A percentile compares a stretch with the other conserved stretches of the same genome.
These are phyloP conservation scores for Ctenosaura bakeri DNA, from an alignment of 2,797 vertebrate genomes.

Conservation along the genomic window DNA sequence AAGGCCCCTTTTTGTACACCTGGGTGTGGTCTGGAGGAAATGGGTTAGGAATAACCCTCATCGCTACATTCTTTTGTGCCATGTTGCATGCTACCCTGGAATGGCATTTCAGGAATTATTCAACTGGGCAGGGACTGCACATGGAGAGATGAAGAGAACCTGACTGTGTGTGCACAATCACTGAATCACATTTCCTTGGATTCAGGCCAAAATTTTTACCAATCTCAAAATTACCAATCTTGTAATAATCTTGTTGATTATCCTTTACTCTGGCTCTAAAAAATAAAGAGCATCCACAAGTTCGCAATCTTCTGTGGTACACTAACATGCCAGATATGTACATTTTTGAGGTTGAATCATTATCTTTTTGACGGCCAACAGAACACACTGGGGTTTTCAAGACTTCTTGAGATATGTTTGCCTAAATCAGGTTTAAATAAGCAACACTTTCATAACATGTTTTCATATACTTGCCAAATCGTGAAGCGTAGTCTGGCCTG, in stretches of 20 bases:
- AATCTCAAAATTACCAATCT: neutral
- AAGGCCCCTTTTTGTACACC: neutral
- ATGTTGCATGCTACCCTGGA: neutral
- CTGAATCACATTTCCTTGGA: too few relatives aligned
- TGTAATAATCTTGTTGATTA: neutral
- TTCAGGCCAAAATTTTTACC: neutral
- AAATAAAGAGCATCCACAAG: neutral
- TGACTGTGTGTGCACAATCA: neutral
- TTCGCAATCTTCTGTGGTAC: neutral
- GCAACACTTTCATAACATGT: accelerated
- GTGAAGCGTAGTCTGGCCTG: slow-evolving; percentile 86
- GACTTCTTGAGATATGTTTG: neutral
- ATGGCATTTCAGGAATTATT: neutral
- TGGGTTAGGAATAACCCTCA: neutral
- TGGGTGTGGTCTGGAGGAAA: neutral
- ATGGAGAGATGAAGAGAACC: neutral
- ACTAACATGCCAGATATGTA: neutral
- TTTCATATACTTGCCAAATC: slow-evolving; percentile 80
- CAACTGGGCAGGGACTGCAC: neutral
- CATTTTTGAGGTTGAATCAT: neutral
- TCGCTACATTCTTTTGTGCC: neutral
- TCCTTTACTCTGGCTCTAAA: neutral
- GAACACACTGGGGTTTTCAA: neutral
- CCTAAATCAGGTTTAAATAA: accelerated
- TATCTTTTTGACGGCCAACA: neutral